phyloP scores from a whole-genome alignment of 2,888 invertebrate species.

The Cosmia pyralina region DNA sequence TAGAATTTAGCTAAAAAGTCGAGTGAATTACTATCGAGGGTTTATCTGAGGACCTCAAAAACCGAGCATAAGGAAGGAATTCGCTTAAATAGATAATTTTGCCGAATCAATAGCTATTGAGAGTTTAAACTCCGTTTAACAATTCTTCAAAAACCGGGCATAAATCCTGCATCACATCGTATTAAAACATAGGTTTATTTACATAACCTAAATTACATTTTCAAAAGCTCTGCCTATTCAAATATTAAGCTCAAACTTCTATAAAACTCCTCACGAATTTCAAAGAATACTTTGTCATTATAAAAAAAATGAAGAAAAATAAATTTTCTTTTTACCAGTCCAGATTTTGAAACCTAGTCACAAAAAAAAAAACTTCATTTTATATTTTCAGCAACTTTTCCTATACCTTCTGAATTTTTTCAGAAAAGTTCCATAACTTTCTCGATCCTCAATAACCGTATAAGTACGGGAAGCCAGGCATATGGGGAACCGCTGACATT shows the following conservation, averaged over 20 bases:
- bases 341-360: neutral
- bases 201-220: neutral
- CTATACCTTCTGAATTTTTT: constrained; percentile 34
- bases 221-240: neutral
- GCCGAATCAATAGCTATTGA: too few species aligned
- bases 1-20: too few species aligned
- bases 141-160: too few species aligned
- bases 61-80: too few species aligned
- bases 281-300: neutral
- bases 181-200: neutral
- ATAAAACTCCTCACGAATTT: neutral
- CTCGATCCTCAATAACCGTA: constrained; percentile 87
- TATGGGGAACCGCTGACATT: constrained; percentile 87
- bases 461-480: constrained; percentile 86
- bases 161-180: constrained; percentile 18
- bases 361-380: neutral
- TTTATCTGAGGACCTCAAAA: too few species aligned
- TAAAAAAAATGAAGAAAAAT: too few species aligned
- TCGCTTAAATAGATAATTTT: too few species aligned
- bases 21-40: too few species aligned
- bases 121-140: too few species aligned
- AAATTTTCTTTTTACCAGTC: neutral
- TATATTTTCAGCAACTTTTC: constrained; percentile 17
- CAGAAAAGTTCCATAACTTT: constrained; percentile 25
- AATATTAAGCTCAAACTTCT: constrained; percentile 3